These are phyloP conservation scores for Patiria pectinifera DNA, from an alignment of 53 echinoderm and acorn worm genomes.

Conservation along the genomic window DNA sequence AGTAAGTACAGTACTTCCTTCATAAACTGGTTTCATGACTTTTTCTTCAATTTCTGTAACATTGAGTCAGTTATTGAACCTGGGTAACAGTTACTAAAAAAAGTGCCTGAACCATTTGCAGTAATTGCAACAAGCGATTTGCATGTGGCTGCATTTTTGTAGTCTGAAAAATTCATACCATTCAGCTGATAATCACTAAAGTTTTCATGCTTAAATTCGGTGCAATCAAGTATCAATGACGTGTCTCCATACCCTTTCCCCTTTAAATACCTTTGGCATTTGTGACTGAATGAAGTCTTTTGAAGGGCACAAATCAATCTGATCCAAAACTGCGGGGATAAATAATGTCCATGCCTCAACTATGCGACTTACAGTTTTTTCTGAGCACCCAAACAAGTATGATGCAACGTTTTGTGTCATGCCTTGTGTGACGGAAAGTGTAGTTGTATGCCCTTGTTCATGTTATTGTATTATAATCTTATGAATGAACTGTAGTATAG, in stretches of 20 bases:
- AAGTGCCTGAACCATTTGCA: not conserved
- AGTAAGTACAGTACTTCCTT: conserved; percentile 8
- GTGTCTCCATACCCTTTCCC: conserved; percentile 31
- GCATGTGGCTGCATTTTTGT: conserved; percentile 42
- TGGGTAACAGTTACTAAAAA: conserved; percentile 21
- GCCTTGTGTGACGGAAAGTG: too few species aligned
- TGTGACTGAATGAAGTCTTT: conserved; percentile 11
- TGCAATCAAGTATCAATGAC: conserved; percentile 7
- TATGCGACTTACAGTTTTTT: conserved; percentile 1
- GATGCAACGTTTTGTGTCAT: conserved; percentile 26
- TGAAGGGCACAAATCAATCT: conserved; percentile 23
- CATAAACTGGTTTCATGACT: conserved; percentile 18
- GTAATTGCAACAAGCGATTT: conserved; percentile 39
- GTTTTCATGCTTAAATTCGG: conserved; percentile 36
- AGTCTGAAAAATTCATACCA: conserved; percentile 35
- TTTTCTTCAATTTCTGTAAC: not conserved
- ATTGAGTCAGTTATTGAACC: conserved; percentile 13
- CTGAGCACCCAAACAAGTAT: conserved; percentile 22
- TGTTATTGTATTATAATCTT: too few species aligned
- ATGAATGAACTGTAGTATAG: too few species aligned
- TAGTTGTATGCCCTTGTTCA: too few species aligned
- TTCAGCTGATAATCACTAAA: conserved; percentile 34
- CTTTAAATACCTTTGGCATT: conserved; percentile 31
- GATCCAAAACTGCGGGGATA: conserved; percentile 25
- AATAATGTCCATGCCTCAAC: conserved; percentile 36